Evolutionary conservation across 2,797 vertebrate species (phyloP), one percentile per base, ranked within the genome.

Genomic region (Caiman crocodilus): DNA sequence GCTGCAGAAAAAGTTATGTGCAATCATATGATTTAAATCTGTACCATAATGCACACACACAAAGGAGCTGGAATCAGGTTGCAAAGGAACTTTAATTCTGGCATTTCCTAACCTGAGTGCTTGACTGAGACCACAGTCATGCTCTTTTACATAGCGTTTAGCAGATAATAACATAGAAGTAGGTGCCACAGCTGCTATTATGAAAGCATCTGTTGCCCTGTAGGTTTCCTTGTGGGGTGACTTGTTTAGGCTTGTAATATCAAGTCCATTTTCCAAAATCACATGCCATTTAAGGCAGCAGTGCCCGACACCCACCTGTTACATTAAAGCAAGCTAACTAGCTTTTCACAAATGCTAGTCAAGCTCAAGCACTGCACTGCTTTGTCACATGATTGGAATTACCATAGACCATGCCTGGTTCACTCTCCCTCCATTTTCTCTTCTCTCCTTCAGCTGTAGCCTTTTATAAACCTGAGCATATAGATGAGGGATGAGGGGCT

Each of bases 31-130:
- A 42, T 42, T 42, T 42, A 42, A 42, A 10, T 42, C 42, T 42
- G 42, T 42, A 42, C 42, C 42, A 42, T 42, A 42, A 10, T 42
- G 42, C 42, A 10, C 10, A 42, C 42, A 42, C 42, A 42, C 42
- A 42, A 42, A 75, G 59, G 64, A 63, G 56, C 58, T 69, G 84
- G 93, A 77, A 82, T n/a, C 1, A 28, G 60, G 26, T 76, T 32
- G 14, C 80, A 56, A 23, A 61, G 81, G 50, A 30, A 77, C 82
- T 50, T 84, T 88, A 18, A 23, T 82, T 84, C 77, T 0, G 0
- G 94, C 94, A 93, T 96, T 91, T 94, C 91, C 91, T 95, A 92
- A 95, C 96, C 93, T 95, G 76, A 84, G 80, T 20, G 75, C 88
- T 95, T 59, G 85, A 88, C 92, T 78, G 0, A 0, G 88, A 77